Conservation (phyloP, 2,888 invertebrate genomes). For the Brachyptera risi region DNA sequence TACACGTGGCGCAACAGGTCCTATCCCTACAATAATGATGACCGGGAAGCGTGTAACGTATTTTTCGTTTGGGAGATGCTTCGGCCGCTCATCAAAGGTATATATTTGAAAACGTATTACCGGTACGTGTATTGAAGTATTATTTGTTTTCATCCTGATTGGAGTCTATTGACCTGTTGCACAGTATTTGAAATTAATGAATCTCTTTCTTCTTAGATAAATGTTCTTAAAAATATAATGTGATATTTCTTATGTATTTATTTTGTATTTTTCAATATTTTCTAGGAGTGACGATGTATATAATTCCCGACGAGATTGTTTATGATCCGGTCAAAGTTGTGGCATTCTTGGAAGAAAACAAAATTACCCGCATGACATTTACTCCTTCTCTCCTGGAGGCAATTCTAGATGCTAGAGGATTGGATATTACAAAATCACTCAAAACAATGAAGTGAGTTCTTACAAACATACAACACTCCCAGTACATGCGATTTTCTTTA, state of each 20-base stretch:
- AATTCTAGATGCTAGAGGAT: slow-evolving; percentile 34
- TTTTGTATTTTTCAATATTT: neutral
- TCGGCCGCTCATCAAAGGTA: slow-evolving; percentile 37
- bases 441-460: slow-evolving; percentile 30
- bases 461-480: no score
- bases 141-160: neutral
- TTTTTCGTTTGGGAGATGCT: slow-evolving; percentile 40
- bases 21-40: slow-evolving; percentile 36
- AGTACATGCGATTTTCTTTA: no score
- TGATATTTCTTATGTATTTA: no score
- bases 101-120: no score
- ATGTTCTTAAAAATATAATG: no score
- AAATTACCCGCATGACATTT: slow-evolving; percentile 37
- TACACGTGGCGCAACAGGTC: slow-evolving; percentile 36
- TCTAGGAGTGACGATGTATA: slow-evolving; percentile 36
- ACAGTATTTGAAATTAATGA: no score
- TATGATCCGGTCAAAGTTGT: slow-evolving; percentile 37
- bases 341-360: slow-evolving; percentile 32
- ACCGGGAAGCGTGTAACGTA: slow-evolving; percentile 38
- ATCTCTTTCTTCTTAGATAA: no score
- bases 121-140: no score
- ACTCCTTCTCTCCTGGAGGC: slow-evolving; percentile 38
- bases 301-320: slow-evolving; percentile 38
- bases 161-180: neutral
- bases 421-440: slow-evolving; percentile 31